A percentile compares a stretch with the other conserved stretches of the same genome.
Evolutionary conservation across 2,888 invertebrate species (phyloP).

Genomic region (Nemoura dubitans): DNA sequence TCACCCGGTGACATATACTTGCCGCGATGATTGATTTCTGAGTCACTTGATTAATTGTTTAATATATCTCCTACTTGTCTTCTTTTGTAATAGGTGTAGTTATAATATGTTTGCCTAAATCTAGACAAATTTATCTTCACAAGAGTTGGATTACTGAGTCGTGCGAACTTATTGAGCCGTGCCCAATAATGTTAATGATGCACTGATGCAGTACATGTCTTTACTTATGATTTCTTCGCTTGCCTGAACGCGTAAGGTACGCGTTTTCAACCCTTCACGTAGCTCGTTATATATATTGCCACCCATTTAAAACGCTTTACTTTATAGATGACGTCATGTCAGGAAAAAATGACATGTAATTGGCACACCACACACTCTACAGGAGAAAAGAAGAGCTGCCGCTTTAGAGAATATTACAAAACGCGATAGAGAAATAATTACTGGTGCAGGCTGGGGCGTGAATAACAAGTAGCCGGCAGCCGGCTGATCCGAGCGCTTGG

Average conservation of each 20-base stretch:
- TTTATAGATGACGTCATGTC: neutral
- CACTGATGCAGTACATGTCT: too few species aligned
- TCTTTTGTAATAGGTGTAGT: too few species aligned
- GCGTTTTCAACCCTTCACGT: neutral
- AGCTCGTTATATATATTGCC: neutral
- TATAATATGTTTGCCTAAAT: too few species aligned
- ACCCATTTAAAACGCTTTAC: neutral
- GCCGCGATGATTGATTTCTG: too few species aligned
- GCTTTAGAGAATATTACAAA: neutral
- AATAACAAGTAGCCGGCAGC: neutral
- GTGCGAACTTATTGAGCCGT: too few species aligned
- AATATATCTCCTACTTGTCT: too few species aligned
- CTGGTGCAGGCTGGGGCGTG: neutral
- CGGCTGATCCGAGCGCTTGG: neutral
- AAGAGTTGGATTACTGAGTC: too few species aligned
- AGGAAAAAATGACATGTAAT: neutral
- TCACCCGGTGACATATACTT: neutral
- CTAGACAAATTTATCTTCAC: too few species aligned
- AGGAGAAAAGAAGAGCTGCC: neutral
- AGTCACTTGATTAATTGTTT: too few species aligned
- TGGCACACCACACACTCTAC: neutral
- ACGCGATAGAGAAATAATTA: slow-evolving; percentile 12
- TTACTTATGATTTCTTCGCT: too few species aligned
- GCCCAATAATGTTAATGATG: too few species aligned
- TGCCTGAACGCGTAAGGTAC: too few species aligned